Evolutionary conservation across 1,140 invertebrate species (phyloP), one percentile per base, ranked within the genome.

Genomic region (Scylla paramamosain): DNA sequence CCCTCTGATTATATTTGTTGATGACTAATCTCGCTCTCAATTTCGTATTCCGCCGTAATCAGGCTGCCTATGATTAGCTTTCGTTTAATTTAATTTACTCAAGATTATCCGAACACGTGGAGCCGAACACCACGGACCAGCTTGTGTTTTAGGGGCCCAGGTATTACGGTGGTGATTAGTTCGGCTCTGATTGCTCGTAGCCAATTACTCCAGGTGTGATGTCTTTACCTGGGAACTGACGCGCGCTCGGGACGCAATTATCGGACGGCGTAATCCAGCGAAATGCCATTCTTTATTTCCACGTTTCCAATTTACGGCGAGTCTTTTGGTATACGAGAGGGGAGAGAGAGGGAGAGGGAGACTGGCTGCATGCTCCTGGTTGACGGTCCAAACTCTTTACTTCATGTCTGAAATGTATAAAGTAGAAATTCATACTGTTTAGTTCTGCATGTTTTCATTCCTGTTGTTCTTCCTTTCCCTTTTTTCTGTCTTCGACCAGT

Each of bases 1-100:
- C 39, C 92, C 92, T 48, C 92, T 93, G 45, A 86, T 93, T 93
- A 93, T 87, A 86, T 87, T 93, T 93, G 92, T 93, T 84, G 67
- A 82, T 48, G 82, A 93, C 77, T 87, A 48, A 86, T 77, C 91
- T 82, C 28, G 31, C 39, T 32, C 83, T n/a, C 46, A 25, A 25
- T 93, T 93, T 83, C 83, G 77, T 93, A 39, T 93, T n/a, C 92
- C 8, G 92, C 25, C 45, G 25, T 87, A 87, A 87, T 93, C 31
- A 93, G 39, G 83, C 31, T 82, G n/a, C 45, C 39, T 93, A 10
- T 86, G 92, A 93, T 93, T 93, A 93, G n/a, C 77, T 93, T 86
- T 93, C 32, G 82, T 46, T 77, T 86, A 48, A 45, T 82, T 86
- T 86, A 86, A 86, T 93, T 93, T 86, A 52, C 92, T 93, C 45